phyloP scores from a whole-genome alignment of 1,140 invertebrate species.

The Antheraea pernyi region DNA sequence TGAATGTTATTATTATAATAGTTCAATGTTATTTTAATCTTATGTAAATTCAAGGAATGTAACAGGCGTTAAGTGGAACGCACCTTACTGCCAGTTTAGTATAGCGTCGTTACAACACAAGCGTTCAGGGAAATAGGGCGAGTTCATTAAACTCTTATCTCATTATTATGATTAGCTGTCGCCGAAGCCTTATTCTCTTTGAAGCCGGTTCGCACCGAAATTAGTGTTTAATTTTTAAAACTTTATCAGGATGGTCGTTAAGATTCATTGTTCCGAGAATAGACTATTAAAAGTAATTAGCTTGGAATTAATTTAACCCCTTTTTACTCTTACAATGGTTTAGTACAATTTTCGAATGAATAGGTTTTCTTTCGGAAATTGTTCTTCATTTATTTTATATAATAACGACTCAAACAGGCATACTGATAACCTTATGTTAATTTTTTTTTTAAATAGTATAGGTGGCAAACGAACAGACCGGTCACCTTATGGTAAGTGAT shows the following conservation, averaged over 20 bases:
- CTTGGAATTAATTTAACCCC: background rate
- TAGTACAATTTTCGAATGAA: background rate
- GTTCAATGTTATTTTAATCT: background rate
- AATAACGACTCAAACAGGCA: too few relatives aligned
- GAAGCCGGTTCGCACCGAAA: constrained; percentile 12
- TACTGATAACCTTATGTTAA: too few relatives aligned
- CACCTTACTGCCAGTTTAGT: background rate
- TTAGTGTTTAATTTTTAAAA: constrained; percentile 27
- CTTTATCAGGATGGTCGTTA: background rate
- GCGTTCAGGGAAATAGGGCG: constrained; percentile 4
- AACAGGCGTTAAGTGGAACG: background rate
- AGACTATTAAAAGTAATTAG: constrained; percentile 2
- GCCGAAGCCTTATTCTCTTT: constrained; percentile 16
- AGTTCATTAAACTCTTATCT: constrained; percentile 31
- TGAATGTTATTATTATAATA: too few relatives aligned
- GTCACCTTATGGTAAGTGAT: too few relatives aligned
- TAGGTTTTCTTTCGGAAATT: background rate
- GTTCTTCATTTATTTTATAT: too few relatives aligned
- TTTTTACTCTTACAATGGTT: background rate
- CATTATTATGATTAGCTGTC: constrained; percentile 31
- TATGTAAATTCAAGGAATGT: background rate
- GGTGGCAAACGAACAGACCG: too few relatives aligned
- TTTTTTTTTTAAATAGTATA: too few relatives aligned
- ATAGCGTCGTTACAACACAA: constrained; percentile 13
- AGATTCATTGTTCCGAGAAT: constrained; percentile 6